Evolutionary conservation across 1,140 invertebrate genomes (phyloP), one percentile per base, ranked within the genome.

Genomic region (Ceratitis capitata): DNA sequence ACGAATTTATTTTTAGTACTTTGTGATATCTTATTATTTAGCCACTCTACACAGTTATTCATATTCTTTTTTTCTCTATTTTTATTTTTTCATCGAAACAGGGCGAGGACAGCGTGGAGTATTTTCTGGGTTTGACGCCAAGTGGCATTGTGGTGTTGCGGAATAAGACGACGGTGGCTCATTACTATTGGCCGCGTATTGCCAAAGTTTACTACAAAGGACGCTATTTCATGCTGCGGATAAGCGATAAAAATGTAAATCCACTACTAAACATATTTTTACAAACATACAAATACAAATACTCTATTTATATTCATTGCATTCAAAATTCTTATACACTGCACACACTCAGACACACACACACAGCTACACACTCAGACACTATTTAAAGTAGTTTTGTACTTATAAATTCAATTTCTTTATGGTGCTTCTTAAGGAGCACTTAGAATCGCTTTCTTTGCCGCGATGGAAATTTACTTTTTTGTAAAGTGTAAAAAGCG

Each of bases 121-220:
- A 99, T 93, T 98, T 97, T 93, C 94, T 99, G 88, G 99, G 99
- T 45, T 93, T 99, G 87, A 99, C 98, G 78, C 99, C 99, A 84
- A 98, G 97, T 90, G 99, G 99, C 84, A 97, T 99, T 90, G 96
- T 99, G 88, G 96, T 99, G 61, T 95, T 99, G 89, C 95, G 99
- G 88, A 98, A 98, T 90, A 96, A 97, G 92, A 97, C 95, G 92
- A 99, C 99, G 93, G 99, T 99, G 88, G 99, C 98, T 87, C 98
- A 99, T 92, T 99, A 99, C 93, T 99, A 98, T 92, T 99, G 99
- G 99, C 98, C 98, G 69, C 95, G 98, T 92, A 98, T 99, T 89
- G 97, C 96, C 86, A 98, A 98, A 94, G 96, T 99, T 88, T 98
- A 98, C 92, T 98, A 97, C 93, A 98, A 98, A 94, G 97, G 97